phyloP scores from a whole-genome alignment of 2,797 vertebrate species.

The Arctocebus calabarensis region DNA sequence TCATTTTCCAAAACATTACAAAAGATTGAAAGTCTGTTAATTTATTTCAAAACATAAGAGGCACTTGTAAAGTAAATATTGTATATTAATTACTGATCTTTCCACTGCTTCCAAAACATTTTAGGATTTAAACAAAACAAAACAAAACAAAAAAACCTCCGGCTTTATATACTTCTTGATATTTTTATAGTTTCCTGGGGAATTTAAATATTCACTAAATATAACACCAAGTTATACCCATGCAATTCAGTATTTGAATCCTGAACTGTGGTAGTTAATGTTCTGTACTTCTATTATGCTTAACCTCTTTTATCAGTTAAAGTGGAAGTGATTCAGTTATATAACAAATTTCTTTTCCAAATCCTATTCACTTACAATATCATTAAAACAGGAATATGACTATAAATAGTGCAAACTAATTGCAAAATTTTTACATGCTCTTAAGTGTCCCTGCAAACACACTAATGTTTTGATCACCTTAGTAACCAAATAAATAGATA shows the following conservation, averaged over 20 bases:
- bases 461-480: neutral
- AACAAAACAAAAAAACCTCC: neutral
- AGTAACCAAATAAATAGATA: neutral
- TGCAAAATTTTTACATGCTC: neutral
- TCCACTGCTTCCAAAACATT: neutral
- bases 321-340: neutral
- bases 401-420: neutral
- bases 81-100: neutral
- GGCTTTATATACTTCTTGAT: neutral
- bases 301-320: neutral
- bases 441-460: fast-evolving
- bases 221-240: neutral
- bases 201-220: slow-evolving; percentile 2
- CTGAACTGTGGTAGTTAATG: neutral
- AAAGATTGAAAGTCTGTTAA: slow-evolving; percentile 33
- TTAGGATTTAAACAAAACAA: too few relatives aligned
- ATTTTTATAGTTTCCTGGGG: slow-evolving; percentile 7
- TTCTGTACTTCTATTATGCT: fast-evolving
- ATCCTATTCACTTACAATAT: neutral
- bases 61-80: neutral
- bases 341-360: neutral
- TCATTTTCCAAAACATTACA: neutral
- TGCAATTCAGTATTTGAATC: neutral
- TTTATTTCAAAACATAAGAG: slow-evolving; percentile 54
- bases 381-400: neutral